Percentiles rank a stretch among this genome's conserved stretches.
These are phyloP conservation scores for Phortica magna DNA, from an alignment of 2,888 invertebrate species.

Conservation along the genomic window DNA sequence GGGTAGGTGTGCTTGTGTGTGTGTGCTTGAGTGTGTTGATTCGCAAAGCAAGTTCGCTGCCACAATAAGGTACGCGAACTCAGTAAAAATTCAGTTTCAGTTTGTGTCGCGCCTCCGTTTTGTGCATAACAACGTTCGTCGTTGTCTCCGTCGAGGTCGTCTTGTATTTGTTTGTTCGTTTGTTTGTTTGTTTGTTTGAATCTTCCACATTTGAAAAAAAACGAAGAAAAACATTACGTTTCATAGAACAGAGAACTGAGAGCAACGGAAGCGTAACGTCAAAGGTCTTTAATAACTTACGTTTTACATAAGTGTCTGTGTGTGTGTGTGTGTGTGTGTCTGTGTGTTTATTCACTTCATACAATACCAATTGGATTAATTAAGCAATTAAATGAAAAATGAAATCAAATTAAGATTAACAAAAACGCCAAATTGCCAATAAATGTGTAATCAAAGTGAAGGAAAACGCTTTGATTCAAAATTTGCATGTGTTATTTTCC, in stretches of 20 bases:
- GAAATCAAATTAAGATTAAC: constrained; percentile 49
- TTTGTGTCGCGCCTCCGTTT: constrained; percentile 75
- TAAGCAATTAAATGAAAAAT: constrained; percentile 58
- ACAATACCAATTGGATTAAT: constrained; percentile 65
- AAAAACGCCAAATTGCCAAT: constrained; percentile 7
- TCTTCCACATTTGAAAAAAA: background rate
- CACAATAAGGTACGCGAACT: constrained; percentile 56
- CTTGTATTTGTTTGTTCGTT: background rate
- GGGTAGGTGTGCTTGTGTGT: constrained; percentile 28
- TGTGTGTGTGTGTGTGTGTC: background rate
- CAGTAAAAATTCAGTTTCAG: constrained; percentile 59
- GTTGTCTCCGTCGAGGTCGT: background rate
- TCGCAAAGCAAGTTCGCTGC: constrained; percentile 41
- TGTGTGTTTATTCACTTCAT: background rate
- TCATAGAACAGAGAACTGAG: background rate
- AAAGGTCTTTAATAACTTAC: background rate
- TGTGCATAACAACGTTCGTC: constrained; percentile 62
- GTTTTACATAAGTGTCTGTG: constrained; percentile 7
- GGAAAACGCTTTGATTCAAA: too few relatives aligned
- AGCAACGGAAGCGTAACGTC: constrained; percentile 29
- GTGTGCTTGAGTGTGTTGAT: background rate
- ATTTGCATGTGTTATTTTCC: background rate
- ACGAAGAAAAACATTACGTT: constrained; percentile 11
- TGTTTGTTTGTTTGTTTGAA: constrained; percentile 4
- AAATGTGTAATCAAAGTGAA: constrained; percentile 2